Percentiles rank a stretch among this genome's conserved stretches.
phyloP scores from a whole-genome alignment of 1,140 invertebrate genomes.

The Oedothorax gibbosus region DNA sequence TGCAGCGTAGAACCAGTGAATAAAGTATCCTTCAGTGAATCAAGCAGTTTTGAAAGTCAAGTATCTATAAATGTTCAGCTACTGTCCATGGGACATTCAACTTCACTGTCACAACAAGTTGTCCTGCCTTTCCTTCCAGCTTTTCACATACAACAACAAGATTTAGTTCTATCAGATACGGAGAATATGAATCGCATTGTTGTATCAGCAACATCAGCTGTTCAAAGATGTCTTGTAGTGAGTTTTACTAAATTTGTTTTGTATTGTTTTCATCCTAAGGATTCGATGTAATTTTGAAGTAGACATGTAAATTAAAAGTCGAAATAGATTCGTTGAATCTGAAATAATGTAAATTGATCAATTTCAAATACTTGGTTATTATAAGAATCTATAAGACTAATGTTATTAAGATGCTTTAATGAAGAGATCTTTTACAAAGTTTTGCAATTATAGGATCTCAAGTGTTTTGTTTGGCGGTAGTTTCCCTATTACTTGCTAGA shows the following conservation, averaged over 20 bases:
- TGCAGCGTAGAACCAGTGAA: slow-evolving; percentile 63
- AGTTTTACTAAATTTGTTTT: background rate
- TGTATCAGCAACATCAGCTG: slow-evolving; percentile 43
- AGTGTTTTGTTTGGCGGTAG: too few relatives aligned
- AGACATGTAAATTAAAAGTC: too few relatives aligned
- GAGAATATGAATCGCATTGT: slow-evolving; percentile 33
- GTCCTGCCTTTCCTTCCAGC: slow-evolving; percentile 66
- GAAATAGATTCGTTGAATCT: too few relatives aligned
- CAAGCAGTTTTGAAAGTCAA: slow-evolving; percentile 65
- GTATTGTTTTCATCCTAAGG: too few relatives aligned
- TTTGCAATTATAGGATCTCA: too few relatives aligned
- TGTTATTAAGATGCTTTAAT: background rate
- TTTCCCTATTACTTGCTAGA: too few relatives aligned
- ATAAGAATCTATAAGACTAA: background rate
- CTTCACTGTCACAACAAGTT: slow-evolving; percentile 62
- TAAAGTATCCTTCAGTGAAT: slow-evolving; percentile 56
- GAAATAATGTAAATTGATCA: background rate
- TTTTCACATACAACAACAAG: slow-evolving; percentile 65
- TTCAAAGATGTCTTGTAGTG: slow-evolving; percentile 49
- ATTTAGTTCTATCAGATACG: slow-evolving; percentile 46
- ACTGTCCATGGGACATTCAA: slow-evolving; percentile 61
- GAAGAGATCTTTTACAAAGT: too few relatives aligned
- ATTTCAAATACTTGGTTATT: background rate
- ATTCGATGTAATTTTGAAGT: too few relatives aligned
- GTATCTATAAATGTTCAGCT: slow-evolving; percentile 64